Percentiles rank a stretch among this genome's conserved stretches.
These are phyloP conservation scores for Siphamia tubifer DNA, from an alignment of 2,113 vertebrate species.

Conservation along the genomic window DNA sequence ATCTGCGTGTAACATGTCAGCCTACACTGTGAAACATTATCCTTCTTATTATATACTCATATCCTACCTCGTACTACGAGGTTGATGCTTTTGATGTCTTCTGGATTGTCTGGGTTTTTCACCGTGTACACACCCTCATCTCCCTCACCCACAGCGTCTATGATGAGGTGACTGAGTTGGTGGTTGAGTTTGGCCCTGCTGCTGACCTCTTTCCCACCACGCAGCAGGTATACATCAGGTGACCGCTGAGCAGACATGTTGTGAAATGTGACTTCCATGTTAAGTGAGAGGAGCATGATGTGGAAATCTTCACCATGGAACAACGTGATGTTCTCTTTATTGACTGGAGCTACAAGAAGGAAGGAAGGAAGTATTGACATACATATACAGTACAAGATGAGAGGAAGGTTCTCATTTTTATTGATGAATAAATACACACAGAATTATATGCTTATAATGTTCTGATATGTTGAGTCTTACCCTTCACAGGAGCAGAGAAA, in stretches of 20 bases:
- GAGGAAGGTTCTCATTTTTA: not conserved
- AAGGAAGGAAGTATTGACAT: not conserved
- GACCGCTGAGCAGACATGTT: slow-evolving; percentile 7
- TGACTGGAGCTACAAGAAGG: slow-evolving; percentile 12
- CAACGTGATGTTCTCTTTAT: slow-evolving; percentile 31
- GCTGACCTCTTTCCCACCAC: not conserved
- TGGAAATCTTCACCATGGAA: slow-evolving; percentile 75
- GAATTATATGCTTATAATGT: not conserved
- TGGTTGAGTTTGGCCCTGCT: slow-evolving; percentile 56
- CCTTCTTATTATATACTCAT: not conserved
- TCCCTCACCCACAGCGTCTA: slow-evolving; percentile 67
- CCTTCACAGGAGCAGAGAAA: slow-evolving; percentile 56
- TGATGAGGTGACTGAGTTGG: slow-evolving; percentile 56
- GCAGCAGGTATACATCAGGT: slow-evolving; percentile 57
- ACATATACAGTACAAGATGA: not conserved
- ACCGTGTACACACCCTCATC: slow-evolving; percentile 78
- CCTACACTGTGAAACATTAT: not conserved
- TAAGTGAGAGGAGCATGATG: slow-evolving; percentile 49
- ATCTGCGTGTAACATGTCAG: not conserved
- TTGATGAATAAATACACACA: not conserved
- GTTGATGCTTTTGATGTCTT: slow-evolving; percentile 24
- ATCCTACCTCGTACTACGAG: slow-evolving; percentile 76
- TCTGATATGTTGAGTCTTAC: slow-evolving; percentile 44
- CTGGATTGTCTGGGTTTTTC: slow-evolving; percentile 39
- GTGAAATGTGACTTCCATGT: slow-evolving; percentile 60